Percentiles rank a stretch among this genome's conserved stretches.
These are phyloP conservation scores for Nicator chloris DNA, from an alignment of 2,113 vertebrate genomes.

Conservation along the genomic window DNA sequence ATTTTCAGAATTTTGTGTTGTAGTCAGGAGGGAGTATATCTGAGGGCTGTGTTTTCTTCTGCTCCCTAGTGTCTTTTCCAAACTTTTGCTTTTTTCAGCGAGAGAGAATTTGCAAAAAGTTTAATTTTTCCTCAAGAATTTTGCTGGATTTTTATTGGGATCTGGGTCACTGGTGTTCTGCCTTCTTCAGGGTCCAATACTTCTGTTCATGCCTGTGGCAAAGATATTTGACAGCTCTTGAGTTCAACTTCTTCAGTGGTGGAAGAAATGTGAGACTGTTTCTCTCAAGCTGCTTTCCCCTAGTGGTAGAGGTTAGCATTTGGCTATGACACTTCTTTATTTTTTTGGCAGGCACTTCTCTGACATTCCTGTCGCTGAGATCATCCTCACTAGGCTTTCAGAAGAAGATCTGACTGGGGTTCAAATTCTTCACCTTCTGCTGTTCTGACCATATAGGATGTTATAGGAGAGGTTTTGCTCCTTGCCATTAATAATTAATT, in stretches of 20 bases:
- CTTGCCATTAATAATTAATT: not conserved
- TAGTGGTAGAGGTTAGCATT: not conserved
- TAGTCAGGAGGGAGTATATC: not conserved
- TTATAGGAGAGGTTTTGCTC: not conserved
- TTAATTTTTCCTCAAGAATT: not conserved
- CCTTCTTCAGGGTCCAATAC: not conserved
- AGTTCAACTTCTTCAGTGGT: not conserved
- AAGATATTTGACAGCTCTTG: not conserved
- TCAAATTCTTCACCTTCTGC: not conserved
- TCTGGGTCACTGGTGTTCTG: not conserved
- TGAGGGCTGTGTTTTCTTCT: not conserved
- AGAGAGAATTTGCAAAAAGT: not conserved
- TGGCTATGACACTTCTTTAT: not conserved
- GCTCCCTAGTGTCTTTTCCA: not conserved
- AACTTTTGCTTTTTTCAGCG: not conserved
- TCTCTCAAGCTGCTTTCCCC: not conserved
- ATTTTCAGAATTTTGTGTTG: not conserved
- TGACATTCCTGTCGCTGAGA: slow-evolving; percentile 36
- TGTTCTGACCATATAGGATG: not conserved
- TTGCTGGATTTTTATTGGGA: not conserved
- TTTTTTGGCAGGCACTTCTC: slow-evolving; percentile 5
- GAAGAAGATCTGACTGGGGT: slow-evolving; percentile 6
- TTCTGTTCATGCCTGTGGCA: not conserved
- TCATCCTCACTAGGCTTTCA: not conserved
- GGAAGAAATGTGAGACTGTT: not conserved